phyloP scores from a whole-genome alignment of 2,797 vertebrate genomes.

The Hyperoplus lanceolatus region DNA sequence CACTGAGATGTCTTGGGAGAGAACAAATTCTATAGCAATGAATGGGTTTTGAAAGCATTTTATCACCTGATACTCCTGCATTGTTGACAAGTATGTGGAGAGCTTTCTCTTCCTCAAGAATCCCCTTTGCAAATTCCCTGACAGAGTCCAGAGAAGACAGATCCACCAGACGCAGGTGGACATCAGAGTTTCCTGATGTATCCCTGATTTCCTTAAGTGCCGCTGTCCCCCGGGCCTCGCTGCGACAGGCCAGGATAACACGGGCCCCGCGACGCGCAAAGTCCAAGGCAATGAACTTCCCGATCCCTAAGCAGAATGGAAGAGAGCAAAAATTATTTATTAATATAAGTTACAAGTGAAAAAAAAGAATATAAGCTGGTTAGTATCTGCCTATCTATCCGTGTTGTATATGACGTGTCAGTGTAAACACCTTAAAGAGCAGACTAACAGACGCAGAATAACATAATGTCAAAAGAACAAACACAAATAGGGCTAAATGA shows the following conservation, averaged over 20 bases:
- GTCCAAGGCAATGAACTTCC: constrained; percentile 89
- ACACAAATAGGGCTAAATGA: too few relatives aligned
- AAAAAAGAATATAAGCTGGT: too few relatives aligned
- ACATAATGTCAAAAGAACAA: too few relatives aligned
- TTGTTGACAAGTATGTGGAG: constrained; percentile 93
- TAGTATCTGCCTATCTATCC: too few relatives aligned
- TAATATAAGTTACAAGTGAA: not conserved
- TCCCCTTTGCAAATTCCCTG: constrained; percentile 78
- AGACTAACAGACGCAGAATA: too few relatives aligned
- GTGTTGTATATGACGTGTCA: too few relatives aligned
- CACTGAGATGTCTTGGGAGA: not conserved
- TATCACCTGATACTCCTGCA: constrained; percentile 85
- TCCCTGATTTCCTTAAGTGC: constrained; percentile 84
- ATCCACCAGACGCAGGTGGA: constrained; percentile 87
- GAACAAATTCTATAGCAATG: not conserved
- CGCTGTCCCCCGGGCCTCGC: constrained; percentile 69
- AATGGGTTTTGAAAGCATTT: too few relatives aligned
- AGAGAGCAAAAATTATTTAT: not conserved
- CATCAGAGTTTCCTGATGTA: constrained; percentile 78
- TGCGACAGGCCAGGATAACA: constrained; percentile 90
- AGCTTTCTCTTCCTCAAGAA: constrained; percentile 83
- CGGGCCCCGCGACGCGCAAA: constrained; percentile 87
- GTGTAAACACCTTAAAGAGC: too few relatives aligned
- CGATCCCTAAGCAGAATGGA: constrained; percentile 83
- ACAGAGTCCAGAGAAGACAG: constrained; percentile 88